A percentile compares a stretch with the other conserved stretches of the same genome.
phyloP scores from a whole-genome alignment of 2,797 vertebrate genomes.

The Coreius guichenoti region DNA sequence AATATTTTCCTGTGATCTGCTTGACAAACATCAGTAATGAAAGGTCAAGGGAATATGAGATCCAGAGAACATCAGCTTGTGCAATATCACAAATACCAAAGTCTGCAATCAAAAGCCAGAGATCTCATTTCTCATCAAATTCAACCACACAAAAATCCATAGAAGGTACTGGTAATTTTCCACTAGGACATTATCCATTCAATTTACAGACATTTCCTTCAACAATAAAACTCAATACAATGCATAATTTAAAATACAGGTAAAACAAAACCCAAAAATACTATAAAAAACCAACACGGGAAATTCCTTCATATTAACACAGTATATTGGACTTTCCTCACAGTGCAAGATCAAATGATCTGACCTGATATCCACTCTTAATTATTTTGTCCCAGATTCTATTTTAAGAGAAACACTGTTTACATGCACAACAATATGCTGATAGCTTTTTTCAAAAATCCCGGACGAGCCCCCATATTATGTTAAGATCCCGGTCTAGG shows the following conservation, averaged over 20 bases:
- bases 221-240: neutral
- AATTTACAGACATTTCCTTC: neutral
- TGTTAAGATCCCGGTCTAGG: neutral
- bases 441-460: neutral
- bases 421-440: neutral
- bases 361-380: neutral
- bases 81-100: neutral
- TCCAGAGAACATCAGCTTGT: neutral
- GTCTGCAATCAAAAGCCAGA: neutral
- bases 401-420: neutral
- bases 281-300: neutral
- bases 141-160: neutral
- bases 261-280: neutral
- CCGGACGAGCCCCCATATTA: neutral
- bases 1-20: neutral
- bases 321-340: neutral
- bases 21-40: slow-evolving; percentile 3
- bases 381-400: neutral
- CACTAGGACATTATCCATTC: too few relatives aligned
- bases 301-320: neutral
- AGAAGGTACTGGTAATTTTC: neutral
- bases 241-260: neutral
- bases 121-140: neutral
- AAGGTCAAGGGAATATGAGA: slow-evolving; percentile 7
- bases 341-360: neutral